Evolutionary conservation across 2,113 vertebrate genomes (phyloP), one percentile per base, ranked within the genome.

Genomic region (Aptenodytes forsteri): DNA sequence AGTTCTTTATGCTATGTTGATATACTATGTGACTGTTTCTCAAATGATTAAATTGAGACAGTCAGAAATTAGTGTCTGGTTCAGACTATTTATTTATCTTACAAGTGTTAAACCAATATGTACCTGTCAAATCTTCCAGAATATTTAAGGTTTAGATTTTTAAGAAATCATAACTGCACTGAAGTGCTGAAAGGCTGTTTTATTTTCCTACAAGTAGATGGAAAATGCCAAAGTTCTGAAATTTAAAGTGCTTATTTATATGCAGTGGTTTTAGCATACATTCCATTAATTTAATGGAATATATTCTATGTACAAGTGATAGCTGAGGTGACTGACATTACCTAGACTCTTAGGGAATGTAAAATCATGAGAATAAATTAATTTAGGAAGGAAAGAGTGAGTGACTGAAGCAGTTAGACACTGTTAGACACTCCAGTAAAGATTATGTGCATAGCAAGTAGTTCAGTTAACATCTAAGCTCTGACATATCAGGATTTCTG

Each of bases 211-310:
- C 42, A 87, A 84, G 27, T 80, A 54, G 66, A 66, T 50, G 54
- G 26, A 66, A 92, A 94, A 87, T 83, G 20, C 32, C 46, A 30
- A 58, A 87, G 22, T 85, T 91, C 49, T 95, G 65, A 95, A 95
- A 89, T 94, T 18, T 87, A 49, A 93, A 87, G 40, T 76, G 23
- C 56, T 91, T 96, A 47, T 90, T 96, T 97, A 62, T 90, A 93
- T 88, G 70, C 90, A 80, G 30, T 75, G 64, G 14, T 93, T 89
- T 90, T 91, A 49, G 49, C 72, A 85, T 73, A 90, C 30, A 46
- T 87, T 64, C 34, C 52, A 85, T 62, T 95, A 87, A 79, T 90
- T 91, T 78, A 61, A 54, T 58, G 61, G 52, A 94, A 91, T 82
- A 62, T 94, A 66, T 90, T 95, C 71, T 73, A 42, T 1, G 2